These are phyloP conservation scores for Strigops habroptila DNA, from an alignment of 2,113 vertebrate genomes.

Conservation along the genomic window DNA sequence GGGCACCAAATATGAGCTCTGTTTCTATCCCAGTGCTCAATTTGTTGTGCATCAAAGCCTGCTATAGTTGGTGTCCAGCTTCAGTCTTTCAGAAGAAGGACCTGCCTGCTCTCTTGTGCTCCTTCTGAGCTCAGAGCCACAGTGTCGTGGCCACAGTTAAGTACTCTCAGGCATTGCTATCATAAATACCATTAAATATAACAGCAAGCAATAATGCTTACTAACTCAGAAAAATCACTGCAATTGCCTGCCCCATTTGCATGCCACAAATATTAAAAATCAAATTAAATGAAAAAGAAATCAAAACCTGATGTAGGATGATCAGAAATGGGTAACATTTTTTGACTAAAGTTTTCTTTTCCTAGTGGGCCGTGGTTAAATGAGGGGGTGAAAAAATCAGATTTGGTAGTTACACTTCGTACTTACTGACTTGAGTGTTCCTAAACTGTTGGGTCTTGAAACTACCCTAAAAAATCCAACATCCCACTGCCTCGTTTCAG, in stretches of 20 bases:
- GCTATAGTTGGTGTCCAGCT: background rate
- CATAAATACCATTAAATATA: background rate
- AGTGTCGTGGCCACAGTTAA: background rate
- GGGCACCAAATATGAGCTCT: background rate
- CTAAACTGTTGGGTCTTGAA: background rate
- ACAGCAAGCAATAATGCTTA: background rate
- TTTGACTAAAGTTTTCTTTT: background rate
- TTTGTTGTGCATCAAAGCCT: background rate
- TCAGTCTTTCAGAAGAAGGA: background rate
- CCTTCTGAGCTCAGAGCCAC: background rate
- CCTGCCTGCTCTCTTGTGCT: background rate
- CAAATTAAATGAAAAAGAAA: background rate
- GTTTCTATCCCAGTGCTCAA: background rate
- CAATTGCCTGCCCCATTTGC: background rate
- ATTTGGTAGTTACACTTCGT: background rate
- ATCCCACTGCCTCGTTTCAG: background rate
- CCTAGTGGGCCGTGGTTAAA: background rate
- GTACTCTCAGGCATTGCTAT: background rate
- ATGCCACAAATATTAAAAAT: background rate
- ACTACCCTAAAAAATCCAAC: background rate
- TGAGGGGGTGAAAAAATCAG: background rate
- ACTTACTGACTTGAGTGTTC: background rate
- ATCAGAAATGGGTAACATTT: background rate
- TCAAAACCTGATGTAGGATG: background rate
- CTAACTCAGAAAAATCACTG: background rate